Evolutionary conservation across 2,888 invertebrate genomes (phyloP), one percentile per base, ranked within the genome.

Genomic region (Deroplatys truncata): DNA sequence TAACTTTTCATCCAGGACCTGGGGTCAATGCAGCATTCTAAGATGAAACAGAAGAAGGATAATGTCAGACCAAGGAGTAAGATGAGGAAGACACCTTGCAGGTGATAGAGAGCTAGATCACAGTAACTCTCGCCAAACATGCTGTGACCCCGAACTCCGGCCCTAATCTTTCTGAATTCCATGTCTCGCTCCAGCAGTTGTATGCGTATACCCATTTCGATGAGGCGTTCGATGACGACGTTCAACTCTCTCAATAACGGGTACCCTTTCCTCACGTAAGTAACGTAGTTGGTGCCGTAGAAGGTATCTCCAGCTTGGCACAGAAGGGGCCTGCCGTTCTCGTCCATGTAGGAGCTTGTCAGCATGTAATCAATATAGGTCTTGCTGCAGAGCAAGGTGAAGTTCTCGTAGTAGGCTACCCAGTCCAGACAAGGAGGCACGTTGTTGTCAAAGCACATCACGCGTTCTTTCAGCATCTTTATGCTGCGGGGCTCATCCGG

Each of bases 231-330:
- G 28, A 87, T 82, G 16, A 56, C 83, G 1, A 82, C 28, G 25
- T 87, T 83, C 16, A 87, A n/a, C 15, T 29, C 29, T 9, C 31
- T 16, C 31, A 83, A 28, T 13, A 87, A 82, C 20, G 87, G 82
- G 7, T 82, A 43, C 83, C 87, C 31, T 31, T 87, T 87, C 35
- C 25, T 82, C 82, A 87, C 83, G 8, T 87, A 87, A 25, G 87
- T 83, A n/a, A 87, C 87, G 43, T 87, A 87, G 8, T 82, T 28
- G 20, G 83, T 13, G 25, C 82, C 82, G 28, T 82, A 87, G 35
- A 87, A 87, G 1, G 43, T 10, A n/a, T 83, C 83, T 28, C 87
- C 87, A 28, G 87, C 87, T n/a, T 87, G 87, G 43, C 87, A 87
- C 5, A 87, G 82, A 31, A 87, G n/a, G 1, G 87, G 83, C 8